These are phyloP conservation scores for Xyrichtys novacula DNA, from an alignment of 2,797 vertebrate species.

Conservation along the genomic window DNA sequence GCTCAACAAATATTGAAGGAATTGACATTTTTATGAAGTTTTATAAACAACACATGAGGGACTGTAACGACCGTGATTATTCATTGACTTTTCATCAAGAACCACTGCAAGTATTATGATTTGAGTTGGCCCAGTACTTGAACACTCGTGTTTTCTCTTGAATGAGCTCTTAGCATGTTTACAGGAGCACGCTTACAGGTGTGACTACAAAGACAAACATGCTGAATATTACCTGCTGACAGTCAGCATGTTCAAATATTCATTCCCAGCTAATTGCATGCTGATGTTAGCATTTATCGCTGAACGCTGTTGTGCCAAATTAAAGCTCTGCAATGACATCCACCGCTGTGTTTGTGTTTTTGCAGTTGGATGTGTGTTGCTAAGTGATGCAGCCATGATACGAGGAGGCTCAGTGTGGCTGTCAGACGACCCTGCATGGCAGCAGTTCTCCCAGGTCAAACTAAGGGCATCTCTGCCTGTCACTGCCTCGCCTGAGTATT, in stretches of 20 bases:
- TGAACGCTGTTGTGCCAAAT: background rate
- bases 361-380: constrained; percentile 32
- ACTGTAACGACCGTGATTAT: background rate
- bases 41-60: too few relatives aligned
- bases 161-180: background rate
- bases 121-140: too few relatives aligned
- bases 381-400: constrained; percentile 42
- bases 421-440: constrained; percentile 73
- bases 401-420: constrained; percentile 65
- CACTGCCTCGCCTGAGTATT: constrained; percentile 63
- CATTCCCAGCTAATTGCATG: background rate
- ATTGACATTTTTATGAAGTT: too few relatives aligned
- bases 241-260: background rate
- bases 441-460: constrained; percentile 71
- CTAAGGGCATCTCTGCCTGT: constrained; percentile 70
- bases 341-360: constrained; percentile 14
- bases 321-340: background rate
- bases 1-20: too few relatives aligned
- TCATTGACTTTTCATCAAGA: background rate
- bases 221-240: background rate
- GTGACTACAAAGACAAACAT: background rate
- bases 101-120: background rate
- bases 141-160: too few relatives aligned
- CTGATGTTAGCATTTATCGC: background rate
- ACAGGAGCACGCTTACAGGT: background rate